Evolutionary conservation across 2,113 vertebrate genomes (phyloP), one percentile per base, ranked within the genome.

Genomic region (Coregonus clupeaformis): DNA sequence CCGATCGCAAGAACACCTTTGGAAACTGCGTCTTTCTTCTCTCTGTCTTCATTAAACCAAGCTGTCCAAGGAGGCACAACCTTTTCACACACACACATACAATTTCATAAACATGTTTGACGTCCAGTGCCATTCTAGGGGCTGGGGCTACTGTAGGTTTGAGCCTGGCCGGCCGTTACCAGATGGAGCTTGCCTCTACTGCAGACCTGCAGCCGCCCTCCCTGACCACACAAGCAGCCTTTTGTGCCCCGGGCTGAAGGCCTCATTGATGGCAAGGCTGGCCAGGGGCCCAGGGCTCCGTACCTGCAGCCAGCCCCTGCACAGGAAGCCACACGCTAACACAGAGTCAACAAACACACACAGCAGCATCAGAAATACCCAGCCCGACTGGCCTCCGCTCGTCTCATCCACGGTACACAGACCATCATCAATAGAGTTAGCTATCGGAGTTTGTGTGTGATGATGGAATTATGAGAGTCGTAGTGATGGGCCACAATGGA

Each of bases 201-300:
- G 6, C 57, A 32, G 29, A 27, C 79, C 80, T 82, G 80, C 74
- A 49, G 81, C 74, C 74, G 82, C 76, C 84, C 78, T 80, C 76
- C 75, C 29, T 76, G 86, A 76, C 87, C 79, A 77, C 89, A 93
- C 91, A 94, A 89, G 87, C 79, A 60, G 75, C 80, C 89, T 88
- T 93, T 92, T 94, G 92, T 94, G 84, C 78, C 78, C 64, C 24
- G 12, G 3, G 82, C 84, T 92, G 86, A 94, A 94, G 91, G 90
- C 84, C 82, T 87, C 90, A 93, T 94, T 94, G 93, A 94, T 89
- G 90, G 84, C 62, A 64, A 32, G 65, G 82, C 87, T 92, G 92
- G 93, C 89, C 79, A 3, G 45, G 73, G 78, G 82, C 90, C 91
- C 79, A 59, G 75, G 69, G 62, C 83, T 84, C 86, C 76, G 69